Percentiles rank a stretch among this genome's conserved stretches.
Conservation (phyloP, 2,113 vertebrate species). For the Pollimyrus isidori region DNA sequence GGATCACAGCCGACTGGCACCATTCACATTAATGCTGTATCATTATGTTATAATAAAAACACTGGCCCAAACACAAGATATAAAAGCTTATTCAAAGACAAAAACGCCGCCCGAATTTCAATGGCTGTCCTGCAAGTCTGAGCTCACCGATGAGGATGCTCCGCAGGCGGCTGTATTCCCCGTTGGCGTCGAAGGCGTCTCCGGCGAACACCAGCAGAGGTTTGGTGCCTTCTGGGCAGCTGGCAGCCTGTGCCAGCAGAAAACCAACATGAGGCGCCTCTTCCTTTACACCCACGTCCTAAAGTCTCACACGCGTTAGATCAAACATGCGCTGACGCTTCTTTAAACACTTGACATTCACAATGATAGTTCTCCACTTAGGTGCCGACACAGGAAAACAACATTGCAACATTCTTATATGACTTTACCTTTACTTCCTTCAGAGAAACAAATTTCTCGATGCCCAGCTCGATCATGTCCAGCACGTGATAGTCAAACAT, state of each 20-base stretch:
- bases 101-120: background rate
- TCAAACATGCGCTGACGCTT: background rate
- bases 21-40: background rate
- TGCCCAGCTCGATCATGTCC: conserved; percentile 91
- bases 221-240: conserved; percentile 87
- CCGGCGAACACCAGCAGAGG: conserved; percentile 92
- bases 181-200: conserved; percentile 73
- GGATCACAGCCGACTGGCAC: background rate
- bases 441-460: conserved; percentile 81
- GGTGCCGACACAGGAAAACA: background rate
- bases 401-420: background rate
- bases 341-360: background rate
- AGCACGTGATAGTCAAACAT: conserved; percentile 92
- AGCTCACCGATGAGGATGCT: conserved; percentile 76
- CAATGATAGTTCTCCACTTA: background rate
- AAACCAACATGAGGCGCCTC: background rate
- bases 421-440: conserved; percentile 80
- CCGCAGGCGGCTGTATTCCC: conserved; percentile 76
- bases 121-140: background rate
- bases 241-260: conserved; percentile 62
- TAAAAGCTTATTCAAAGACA: background rate
- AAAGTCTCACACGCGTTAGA: background rate
- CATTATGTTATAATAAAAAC: background rate
- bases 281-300: background rate
- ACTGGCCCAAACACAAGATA: background rate